A percentile compares a stretch with the other conserved stretches of the same genome.
Conservation (phyloP, 2,797 vertebrate species). For the Chelonia mydas region DNA sequence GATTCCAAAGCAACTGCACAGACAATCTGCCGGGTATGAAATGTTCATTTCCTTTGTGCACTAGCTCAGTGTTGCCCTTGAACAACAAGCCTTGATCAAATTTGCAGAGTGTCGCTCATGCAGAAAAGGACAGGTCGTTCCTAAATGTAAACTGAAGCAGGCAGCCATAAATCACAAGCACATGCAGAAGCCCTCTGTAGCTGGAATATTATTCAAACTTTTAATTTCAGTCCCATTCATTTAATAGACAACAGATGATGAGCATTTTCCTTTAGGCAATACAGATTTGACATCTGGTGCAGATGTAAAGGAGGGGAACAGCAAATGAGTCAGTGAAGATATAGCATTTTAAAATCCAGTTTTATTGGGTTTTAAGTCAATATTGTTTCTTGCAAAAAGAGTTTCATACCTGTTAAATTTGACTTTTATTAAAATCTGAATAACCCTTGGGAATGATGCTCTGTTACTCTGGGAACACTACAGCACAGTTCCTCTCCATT, state of each 20-base stretch:
- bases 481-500: conserved; percentile 38
- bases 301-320: not conserved
- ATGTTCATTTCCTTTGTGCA: conserved; percentile 23
- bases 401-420: conserved; percentile 35
- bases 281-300: not conserved
- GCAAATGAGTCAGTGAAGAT: conserved; percentile 73
- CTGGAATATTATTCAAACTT: conserved; percentile 19
- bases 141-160: conserved; percentile 7
- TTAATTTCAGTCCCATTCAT: conserved; percentile 28
- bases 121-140: not conserved
- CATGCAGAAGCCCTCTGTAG: not conserved
- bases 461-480: conserved; percentile 64
- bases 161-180: conserved; percentile 35
- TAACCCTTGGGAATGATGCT: conserved; percentile 69
- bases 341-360: conserved; percentile 69
- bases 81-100: conserved; percentile 14
- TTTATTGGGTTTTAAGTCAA: conserved; percentile 70
- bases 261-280: conserved; percentile 5
- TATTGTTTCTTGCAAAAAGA: conserved; percentile 60
- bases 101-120: not conserved
- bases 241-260: not conserved
- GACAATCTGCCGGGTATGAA: conserved; percentile 11
- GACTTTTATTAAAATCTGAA: conserved; percentile 69
- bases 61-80: not conserved
- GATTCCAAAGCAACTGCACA: conserved; percentile 16